Base-by-base conservation (phyloP, 2,113 vertebrate species). In the Synodontis membranacea region DNA sequence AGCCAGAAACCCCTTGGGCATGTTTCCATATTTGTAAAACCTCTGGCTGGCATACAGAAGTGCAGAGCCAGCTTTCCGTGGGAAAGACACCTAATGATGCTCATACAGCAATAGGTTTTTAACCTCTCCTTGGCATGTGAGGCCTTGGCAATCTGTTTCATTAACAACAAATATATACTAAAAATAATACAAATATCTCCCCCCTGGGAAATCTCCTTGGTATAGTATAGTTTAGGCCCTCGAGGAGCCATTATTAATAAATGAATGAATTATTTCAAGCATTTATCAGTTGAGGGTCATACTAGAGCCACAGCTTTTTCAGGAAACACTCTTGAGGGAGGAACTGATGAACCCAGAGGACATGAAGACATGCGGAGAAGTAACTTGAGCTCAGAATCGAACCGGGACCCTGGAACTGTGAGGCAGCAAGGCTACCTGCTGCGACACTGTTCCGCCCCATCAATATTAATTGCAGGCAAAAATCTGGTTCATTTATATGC, bases 11-110 rank as follows among this genome's bases (percentile, higher is more conserved):
- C 52, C 34, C 83, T 58, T 84, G 83, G 68, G 50, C 37, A 19
- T 75, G 68, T 75, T 60, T 60, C 83, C 52, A 75, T 75, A 46
- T 74, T 75, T 84, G 50, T 75, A 75, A 75, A 84, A 42, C 66
- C 82, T 74, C 12, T 39, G 60, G 37, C 64, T 68, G n/a, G 82
- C 31, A 39, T 70, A 48, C n/a, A 70, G 17, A 83, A 70, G 23
- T 83, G 62, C 64, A 39, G 62, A 83, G 62, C 46, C 82, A 83
- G 82, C 66, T n/a, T 70, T 84, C 15, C 60, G 28, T 42, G 39
- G 0, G n/a, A 23, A 84, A 56, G 66, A 14, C 21, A 37, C 37
- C 82, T 83, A 83, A 83, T 83, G 62, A 56, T 74, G 66, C 42
- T 42, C 31, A 54, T 44, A 37, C 34, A 31, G 83, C 66, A 72